A percentile compares a stretch with the other conserved stretches of the same genome.
Evolutionary conservation across 2,888 invertebrate species (phyloP).

Genomic region (Mongoloraphidia duomilia): DNA sequence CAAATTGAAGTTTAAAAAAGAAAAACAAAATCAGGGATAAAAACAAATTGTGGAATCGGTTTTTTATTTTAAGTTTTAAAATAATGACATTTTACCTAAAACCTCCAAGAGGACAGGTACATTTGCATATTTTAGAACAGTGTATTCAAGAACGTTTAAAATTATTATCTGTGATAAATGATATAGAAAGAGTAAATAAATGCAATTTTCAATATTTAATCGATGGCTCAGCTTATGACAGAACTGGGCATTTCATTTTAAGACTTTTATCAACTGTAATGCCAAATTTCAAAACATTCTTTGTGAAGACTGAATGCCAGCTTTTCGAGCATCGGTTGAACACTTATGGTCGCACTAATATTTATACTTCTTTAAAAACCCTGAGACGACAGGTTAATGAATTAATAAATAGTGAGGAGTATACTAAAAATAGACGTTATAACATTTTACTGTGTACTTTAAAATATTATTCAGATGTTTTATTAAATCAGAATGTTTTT

Average conservation of each 20-base stretch:
- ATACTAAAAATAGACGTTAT: neutral
- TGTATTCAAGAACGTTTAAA: constrained; percentile 35
- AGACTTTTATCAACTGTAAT: constrained; percentile 30
- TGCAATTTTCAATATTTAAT: constrained; percentile 38
- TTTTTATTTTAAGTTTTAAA: neutral
- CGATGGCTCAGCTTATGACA: constrained; percentile 42
- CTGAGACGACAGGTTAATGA: constrained; percentile 6
- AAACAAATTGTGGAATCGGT: constrained; percentile 5
- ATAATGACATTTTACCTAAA: constrained; percentile 35
- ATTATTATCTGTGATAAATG: constrained; percentile 30
- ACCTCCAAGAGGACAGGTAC: constrained; percentile 38
- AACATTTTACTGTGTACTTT: neutral
- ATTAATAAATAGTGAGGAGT: constrained; percentile 6
- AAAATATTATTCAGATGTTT: neutral
- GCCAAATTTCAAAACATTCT: constrained; percentile 24
- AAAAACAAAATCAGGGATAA: no score
- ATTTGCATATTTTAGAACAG: constrained; percentile 37
- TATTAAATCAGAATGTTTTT: neutral
- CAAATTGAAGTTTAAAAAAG: constrained; percentile 1
- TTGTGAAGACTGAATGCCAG: constrained; percentile 28
- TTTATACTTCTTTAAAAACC: constrained; percentile 8
- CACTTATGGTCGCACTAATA: constrained; percentile 3
- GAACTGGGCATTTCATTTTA: constrained; percentile 41
- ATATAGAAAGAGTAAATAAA: constrained; percentile 22
- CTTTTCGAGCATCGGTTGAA: constrained; percentile 19